A percentile compares a stretch with the other conserved stretches of the same genome.
Conservation (phyloP, 2,888 invertebrate genomes). For the Chrysolina oricalcia region DNA sequence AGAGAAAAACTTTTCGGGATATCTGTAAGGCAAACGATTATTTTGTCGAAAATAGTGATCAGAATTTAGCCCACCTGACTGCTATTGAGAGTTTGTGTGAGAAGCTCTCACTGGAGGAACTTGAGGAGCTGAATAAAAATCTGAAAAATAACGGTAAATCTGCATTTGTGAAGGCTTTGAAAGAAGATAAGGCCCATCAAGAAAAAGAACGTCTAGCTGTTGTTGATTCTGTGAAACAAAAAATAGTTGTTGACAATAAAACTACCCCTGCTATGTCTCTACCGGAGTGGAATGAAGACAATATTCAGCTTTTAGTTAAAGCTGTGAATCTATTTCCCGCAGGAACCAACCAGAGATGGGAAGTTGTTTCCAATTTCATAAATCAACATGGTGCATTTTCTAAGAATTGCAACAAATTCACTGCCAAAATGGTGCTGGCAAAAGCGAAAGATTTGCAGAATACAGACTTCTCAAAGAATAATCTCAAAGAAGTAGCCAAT, state of each 20-base stretch:
- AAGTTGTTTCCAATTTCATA: conserved; percentile 94
- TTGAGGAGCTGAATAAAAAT: conserved; percentile 85
- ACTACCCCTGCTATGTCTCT: conserved; percentile 72
- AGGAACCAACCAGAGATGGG: conserved; percentile 90
- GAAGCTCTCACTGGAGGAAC: conserved; percentile 79
- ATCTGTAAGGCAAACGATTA: conserved; percentile 88
- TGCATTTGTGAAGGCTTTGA: conserved; percentile 80
- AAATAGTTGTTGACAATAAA: conserved; percentile 69
- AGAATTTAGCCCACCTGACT: conserved; percentile 88
- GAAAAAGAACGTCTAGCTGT: conserved; percentile 84
- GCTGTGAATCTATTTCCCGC: conserved; percentile 98
- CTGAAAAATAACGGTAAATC: conserved; percentile 78
- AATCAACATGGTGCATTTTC: conserved; percentile 85
- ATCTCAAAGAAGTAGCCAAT: conserved; percentile 90
- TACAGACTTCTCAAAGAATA: conserved; percentile 88
- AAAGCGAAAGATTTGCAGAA: conserved; percentile 97
- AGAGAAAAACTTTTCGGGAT: conserved; percentile 86
- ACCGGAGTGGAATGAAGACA: conserved; percentile 87
- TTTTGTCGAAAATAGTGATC: conserved; percentile 81
- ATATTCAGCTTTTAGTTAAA: conserved; percentile 93
- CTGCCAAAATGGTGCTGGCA: conserved; percentile 93
- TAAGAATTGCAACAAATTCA: conserved; percentile 77
- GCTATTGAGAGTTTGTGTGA: conserved; percentile 95
- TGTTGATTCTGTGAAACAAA: conserved; percentile 73
- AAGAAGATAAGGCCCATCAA: conserved; percentile 82